Evolutionary conservation across 1,140 invertebrate genomes (phyloP).

Genomic region (Alviniconcha marisindica): DNA sequence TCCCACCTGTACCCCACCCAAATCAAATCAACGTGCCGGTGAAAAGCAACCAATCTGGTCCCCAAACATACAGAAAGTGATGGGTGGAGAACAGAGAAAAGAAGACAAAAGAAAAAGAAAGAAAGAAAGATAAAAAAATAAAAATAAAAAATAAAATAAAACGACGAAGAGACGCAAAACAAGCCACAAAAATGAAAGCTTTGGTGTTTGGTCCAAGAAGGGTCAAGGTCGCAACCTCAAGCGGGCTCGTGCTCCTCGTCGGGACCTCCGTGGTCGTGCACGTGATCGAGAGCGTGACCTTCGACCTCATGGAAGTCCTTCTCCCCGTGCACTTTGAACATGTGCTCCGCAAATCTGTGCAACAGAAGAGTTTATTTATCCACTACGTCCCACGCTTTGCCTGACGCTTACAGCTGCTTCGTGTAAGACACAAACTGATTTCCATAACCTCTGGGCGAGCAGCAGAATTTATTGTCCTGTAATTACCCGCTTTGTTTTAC

Average conservation of each 20-base stretch:
- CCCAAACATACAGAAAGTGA: not conserved
- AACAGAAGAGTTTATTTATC: no score
- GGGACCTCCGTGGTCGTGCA: not conserved
- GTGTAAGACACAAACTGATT: no score
- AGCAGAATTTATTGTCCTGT: no score
- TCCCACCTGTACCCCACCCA: no score
- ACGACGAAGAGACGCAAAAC: not conserved
- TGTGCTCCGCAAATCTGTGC: constrained; percentile 63
- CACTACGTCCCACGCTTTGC: no score
- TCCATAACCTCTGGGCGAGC: no score
- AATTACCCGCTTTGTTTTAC: no score
- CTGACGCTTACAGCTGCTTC: no score
- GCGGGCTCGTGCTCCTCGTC: constrained; percentile 2
- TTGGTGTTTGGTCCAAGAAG: not conserved
- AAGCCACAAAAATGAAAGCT: not conserved
- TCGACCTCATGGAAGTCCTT: constrained; percentile 15
- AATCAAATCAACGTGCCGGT: not conserved
- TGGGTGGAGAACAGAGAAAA: not conserved
- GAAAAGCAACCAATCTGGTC: not conserved
- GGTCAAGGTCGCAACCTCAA: not conserved
- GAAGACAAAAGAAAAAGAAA: not conserved
- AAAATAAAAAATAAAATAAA: not conserved
- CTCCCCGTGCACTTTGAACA: constrained; percentile 56
- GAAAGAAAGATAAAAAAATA: not conserved
- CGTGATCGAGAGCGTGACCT: not conserved